These are phyloP conservation scores for Eucera pruinosa DNA, from an alignment of 2,888 invertebrate genomes.

Conservation along the genomic window DNA sequence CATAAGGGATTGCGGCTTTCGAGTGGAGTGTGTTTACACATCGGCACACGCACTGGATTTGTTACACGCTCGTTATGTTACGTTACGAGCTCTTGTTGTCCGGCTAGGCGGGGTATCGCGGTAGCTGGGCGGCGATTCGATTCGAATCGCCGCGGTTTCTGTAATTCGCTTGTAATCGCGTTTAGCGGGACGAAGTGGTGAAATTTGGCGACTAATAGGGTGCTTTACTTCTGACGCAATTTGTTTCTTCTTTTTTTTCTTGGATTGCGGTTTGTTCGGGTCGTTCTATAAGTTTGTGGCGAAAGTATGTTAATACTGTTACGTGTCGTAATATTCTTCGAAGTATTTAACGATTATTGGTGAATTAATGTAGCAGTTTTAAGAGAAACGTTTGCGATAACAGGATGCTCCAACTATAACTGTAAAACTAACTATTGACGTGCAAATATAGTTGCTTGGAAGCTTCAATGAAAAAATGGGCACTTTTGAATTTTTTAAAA, in stretches of 20 bases:
- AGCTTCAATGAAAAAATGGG: no score
- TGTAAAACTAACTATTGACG: no score
- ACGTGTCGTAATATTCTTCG: no score
- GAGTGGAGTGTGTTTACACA: slow-evolving; percentile 70
- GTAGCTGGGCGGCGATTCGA: not conserved
- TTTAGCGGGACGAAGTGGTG: not conserved
- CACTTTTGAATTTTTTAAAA: no score
- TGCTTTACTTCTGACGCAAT: not conserved
- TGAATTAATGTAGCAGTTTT: no score
- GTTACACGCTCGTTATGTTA: slow-evolving; percentile 66
- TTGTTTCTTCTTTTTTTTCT: not conserved
- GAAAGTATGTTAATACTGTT: no score
- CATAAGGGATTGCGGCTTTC: slow-evolving; percentile 65
- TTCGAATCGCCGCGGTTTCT: slow-evolving; percentile 15
- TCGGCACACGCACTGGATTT: slow-evolving; percentile 63
- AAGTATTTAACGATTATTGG: no score
- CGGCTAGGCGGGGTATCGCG: not conserved
- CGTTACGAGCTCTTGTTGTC: slow-evolving; percentile 16
- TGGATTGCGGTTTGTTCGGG: no score
- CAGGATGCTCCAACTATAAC: no score
- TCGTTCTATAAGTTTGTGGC: no score
- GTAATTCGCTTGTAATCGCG: not conserved
- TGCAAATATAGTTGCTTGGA: no score
- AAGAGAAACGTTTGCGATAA: no score
- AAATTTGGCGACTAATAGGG: not conserved